Evolutionary conservation across 2,888 invertebrate species (phyloP), one percentile per base, ranked within the genome.

Genomic region (Agrilus cyanescens): DNA sequence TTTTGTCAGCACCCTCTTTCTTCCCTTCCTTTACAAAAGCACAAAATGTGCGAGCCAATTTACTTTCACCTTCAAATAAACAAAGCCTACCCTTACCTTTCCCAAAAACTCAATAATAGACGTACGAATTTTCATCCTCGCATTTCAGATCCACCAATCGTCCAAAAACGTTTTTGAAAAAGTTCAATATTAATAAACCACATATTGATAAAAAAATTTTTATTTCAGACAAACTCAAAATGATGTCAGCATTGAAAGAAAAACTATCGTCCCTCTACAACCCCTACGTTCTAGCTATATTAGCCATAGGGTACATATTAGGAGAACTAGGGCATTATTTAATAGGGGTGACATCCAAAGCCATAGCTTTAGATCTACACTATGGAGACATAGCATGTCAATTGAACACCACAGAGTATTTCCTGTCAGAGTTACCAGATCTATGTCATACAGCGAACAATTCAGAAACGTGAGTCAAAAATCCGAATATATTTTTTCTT

Each of bases 241-340:
- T 68, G 66, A 60, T 68, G 52, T 54, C 59, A 44, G 58, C 65
- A 29, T 42, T 68, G 37, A 64, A 70, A 57, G 65, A 75, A 59
- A 83, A 80, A 63, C 63, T 86, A 46, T 70, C 73, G 50, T 75
- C 76, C 58, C 73, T 80, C 53, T 87, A 89, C 70, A 82, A 81
- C 59, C 75, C 80, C 60, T 88, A 87, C 63, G 87, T 84, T 50
- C 68, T 90, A 56, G 83, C 75, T 18, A 69, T 90, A 49, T 78
- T 90, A 46, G 85, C 88, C 40, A 64, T 86, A 40, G 87, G 88
- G 47, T 90, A 90, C 66, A 80, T 89, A 46, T 70, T 89, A 15
- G 90, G 88, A 12, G 90, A 90, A 63, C 69, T 90, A 49, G 89
- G 89, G 20, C 90, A 90, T 65, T 90, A 88, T 64, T 71, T 90